Evolutionary conservation across 2,888 invertebrate genomes (phyloP).

Genomic region (Pomacea canaliculata): DNA sequence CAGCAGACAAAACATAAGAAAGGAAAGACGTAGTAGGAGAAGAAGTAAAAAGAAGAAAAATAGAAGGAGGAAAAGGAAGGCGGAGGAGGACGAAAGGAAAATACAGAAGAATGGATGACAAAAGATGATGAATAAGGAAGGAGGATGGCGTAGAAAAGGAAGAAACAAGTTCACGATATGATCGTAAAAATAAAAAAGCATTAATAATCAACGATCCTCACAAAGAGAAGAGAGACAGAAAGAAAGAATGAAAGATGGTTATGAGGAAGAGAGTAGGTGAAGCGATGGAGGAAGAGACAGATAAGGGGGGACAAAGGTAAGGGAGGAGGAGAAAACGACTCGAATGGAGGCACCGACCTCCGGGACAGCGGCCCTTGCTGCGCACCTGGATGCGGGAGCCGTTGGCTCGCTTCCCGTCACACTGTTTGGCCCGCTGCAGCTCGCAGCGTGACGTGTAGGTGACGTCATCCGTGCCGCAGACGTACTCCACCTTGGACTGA

Average conservation of each 20-base stretch:
- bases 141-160: neutral
- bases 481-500: slow-evolving; percentile 72
- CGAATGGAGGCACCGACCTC: slow-evolving; percentile 31
- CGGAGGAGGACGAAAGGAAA: neutral
- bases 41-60: no score
- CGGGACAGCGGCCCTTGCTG: slow-evolving; percentile 72
- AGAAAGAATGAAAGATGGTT: no score
- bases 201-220: neutral
- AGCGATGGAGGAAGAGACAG: neutral
- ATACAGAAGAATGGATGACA: neutral
- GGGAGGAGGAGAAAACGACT: neutral
- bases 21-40: no score
- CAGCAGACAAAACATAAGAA: no score
- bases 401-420: slow-evolving; percentile 72
- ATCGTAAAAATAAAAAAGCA: neutral
- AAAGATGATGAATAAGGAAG: slow-evolving; percentile 1
- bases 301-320: neutral
- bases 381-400: slow-evolving; percentile 75
- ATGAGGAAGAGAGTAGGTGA: neutral
- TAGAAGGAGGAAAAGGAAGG: no score
- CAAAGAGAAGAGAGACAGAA: neutral
- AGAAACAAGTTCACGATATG: neutral
- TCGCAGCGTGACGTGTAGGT: slow-evolving; percentile 87
- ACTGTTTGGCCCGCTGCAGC: slow-evolving; percentile 78
- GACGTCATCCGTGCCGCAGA: slow-evolving; percentile 85